Evolutionary conservation across 2,888 invertebrate genomes (phyloP).

Genomic region (Phengaris alcon): DNA sequence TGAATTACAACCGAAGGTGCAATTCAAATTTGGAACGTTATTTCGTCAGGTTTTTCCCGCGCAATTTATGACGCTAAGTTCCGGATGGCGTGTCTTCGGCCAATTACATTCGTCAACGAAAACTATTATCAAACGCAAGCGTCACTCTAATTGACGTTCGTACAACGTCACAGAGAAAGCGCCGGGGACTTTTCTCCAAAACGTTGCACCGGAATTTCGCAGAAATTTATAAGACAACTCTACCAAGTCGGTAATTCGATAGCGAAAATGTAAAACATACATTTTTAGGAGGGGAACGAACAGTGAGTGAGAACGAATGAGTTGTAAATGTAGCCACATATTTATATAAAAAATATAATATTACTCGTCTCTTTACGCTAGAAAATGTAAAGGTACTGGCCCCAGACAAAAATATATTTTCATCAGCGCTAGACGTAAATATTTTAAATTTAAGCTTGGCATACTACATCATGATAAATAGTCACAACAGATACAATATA

Average conservation of each 20-base stretch:
- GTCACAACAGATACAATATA: slow-evolving; percentile 48
- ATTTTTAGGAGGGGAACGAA: background rate
- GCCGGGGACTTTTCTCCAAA: background rate
- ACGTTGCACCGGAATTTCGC: background rate
- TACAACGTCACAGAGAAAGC: slow-evolving; percentile 20
- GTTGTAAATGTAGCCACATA: too few relatives aligned
- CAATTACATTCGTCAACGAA: slow-evolving; percentile 33
- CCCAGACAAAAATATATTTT: background rate
- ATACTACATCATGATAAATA: slow-evolving; percentile 48
- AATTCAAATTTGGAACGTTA: background rate
- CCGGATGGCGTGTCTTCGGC: slow-evolving; percentile 9
- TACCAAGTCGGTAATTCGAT: slow-evolving; percentile 1
- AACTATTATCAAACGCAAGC: slow-evolving; percentile 32
- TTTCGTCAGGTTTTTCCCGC: slow-evolving; percentile 10
- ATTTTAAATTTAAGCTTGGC: slow-evolving; percentile 18
- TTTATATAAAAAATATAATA: too few relatives aligned
- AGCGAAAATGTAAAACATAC: background rate
- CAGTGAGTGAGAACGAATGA: too few relatives aligned
- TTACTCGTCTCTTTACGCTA: too few relatives aligned
- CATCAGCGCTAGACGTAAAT: slow-evolving; percentile 1
- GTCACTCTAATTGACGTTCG: slow-evolving; percentile 20
- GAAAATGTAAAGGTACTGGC: background rate
- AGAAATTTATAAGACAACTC: background rate
- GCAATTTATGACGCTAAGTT: slow-evolving; percentile 9
- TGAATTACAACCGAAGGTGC: background rate